Evolutionary conservation across 2,888 invertebrate species (phyloP).

Genomic region (Ramazzottius varieornatus): DNA sequence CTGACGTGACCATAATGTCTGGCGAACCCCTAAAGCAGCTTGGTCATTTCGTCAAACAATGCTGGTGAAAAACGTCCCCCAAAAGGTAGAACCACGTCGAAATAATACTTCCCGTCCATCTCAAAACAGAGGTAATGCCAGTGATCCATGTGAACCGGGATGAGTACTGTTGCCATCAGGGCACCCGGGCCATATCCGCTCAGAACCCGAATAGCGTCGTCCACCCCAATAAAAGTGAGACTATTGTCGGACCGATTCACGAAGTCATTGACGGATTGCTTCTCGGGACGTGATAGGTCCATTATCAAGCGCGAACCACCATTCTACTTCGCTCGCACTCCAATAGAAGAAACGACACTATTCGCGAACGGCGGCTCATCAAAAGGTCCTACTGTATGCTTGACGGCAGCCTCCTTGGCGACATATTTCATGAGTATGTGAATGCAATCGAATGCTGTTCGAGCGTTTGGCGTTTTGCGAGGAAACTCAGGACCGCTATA

Average conservation of each 20-base stretch:
- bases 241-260: background rate
- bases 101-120: background rate
- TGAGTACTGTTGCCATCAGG: background rate
- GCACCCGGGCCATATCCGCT: background rate
- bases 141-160: background rate
- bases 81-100: conserved; percentile 3
- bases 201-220: background rate
- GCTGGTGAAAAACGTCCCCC: background rate
- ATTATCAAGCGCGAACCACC: background rate
- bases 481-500: background rate
- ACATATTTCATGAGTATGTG: background rate
- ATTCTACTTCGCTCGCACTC: conserved; percentile 4
- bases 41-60: background rate
- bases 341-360: background rate
- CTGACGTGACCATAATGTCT: background rate
- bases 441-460: background rate
- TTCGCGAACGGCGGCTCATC: background rate
- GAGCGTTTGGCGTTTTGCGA: background rate
- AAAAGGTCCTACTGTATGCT: conserved; percentile 2
- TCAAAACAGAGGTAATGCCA: background rate
- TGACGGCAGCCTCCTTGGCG: background rate
- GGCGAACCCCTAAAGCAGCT: background rate
- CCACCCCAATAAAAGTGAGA: too few species aligned
- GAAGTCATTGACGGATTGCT: background rate
- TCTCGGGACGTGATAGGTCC: conserved; percentile 1